Evolutionary conservation across 1,140 invertebrate species (phyloP).

Genomic region (Lordiphosa stackelbergi): DNA sequence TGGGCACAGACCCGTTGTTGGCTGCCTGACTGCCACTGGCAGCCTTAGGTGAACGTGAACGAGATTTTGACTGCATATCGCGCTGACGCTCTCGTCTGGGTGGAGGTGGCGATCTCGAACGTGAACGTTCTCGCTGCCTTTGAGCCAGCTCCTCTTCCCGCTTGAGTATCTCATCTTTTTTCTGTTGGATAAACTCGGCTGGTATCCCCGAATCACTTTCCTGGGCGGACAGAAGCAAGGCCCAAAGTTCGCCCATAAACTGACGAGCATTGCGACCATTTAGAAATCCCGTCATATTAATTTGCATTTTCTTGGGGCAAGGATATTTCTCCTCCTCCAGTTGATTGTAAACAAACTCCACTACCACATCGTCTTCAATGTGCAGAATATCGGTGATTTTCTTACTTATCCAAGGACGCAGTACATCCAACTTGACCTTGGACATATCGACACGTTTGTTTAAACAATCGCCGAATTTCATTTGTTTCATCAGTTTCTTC

Average conservation of each 20-base stretch:
- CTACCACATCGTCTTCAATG: conserved; percentile 98
- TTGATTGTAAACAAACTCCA: conserved; percentile 99
- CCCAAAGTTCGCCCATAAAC: conserved; percentile 98
- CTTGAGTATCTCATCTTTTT: conserved; percentile 97
- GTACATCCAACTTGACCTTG: conserved; percentile 97
- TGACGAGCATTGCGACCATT: conserved; percentile 98
- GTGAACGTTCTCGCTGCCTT: conserved; percentile 54
- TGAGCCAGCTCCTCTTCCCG: conserved; percentile 79
- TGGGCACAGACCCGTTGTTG: conserved; percentile 49
- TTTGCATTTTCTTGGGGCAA: conserved; percentile 99
- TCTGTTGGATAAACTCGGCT: conserved; percentile 93
- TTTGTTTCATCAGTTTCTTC: conserved; percentile 98
- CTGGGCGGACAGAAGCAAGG: conserved; percentile 95
- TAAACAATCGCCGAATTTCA: conserved; percentile 97
- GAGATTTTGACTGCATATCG: conserved; percentile 41
- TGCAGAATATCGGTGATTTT: conserved; percentile 96
- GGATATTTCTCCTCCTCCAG: conserved; percentile 94
- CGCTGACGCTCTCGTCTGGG: conserved; percentile 46
- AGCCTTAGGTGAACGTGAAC: conserved; percentile 39
- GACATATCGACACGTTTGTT: conserved; percentile 97
- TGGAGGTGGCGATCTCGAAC: conserved; percentile 34
- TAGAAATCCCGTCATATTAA: conserved; percentile 98
- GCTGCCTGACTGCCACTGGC: conserved; percentile 12
- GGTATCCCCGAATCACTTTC: conserved; percentile 96
- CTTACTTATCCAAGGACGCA: conserved; percentile 99